Conservation (phyloP, 2,797 vertebrate species). For the Microcaecilia unicolor region DNA sequence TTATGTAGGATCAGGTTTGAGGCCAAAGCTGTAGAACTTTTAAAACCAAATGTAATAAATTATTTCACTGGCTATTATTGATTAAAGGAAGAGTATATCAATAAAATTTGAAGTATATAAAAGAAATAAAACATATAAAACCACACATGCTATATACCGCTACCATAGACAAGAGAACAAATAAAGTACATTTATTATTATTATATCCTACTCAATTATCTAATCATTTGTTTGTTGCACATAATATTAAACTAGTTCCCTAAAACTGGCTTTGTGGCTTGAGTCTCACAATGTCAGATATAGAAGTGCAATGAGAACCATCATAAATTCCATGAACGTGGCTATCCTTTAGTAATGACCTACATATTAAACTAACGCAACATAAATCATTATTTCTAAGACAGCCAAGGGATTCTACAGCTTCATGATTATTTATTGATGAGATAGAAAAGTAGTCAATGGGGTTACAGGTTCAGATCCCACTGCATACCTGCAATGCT, state of each 20-base stretch:
- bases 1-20: no score
- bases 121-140: background rate
- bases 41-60: background rate
- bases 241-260: no score
- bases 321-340: background rate
- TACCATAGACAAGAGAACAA: no score
- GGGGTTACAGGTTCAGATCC: accelerated
- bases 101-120: background rate
- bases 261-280: no score
- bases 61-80: background rate
- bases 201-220: no score
- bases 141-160: no score
- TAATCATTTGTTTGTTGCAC: no score
- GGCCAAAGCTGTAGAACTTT: no score
- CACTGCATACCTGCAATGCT: background rate
- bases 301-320: slow-evolving; percentile 4
- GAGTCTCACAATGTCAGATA: background rate
- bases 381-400: background rate
- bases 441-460: background rate
- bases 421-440: background rate
- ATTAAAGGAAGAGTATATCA: background rate
- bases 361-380: slow-evolving; percentile 2
- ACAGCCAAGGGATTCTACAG: background rate
- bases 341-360: background rate
- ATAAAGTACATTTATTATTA: no score